Conservation (phyloP, 2,888 invertebrate genomes). For the Xanthia togata region DNA sequence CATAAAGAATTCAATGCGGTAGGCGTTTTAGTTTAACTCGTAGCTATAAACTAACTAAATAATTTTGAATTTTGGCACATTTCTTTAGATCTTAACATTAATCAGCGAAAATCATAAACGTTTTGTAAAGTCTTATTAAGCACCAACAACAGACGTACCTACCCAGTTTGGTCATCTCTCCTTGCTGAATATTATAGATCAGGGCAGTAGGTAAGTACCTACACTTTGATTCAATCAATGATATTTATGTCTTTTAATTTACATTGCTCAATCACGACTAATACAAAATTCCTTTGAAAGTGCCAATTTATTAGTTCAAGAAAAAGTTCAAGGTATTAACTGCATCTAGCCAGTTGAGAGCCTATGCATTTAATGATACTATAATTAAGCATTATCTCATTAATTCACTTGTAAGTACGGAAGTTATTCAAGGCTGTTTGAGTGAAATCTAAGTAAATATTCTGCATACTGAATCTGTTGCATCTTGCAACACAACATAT, state of each 20-base stretch:
- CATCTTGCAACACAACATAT: not conserved
- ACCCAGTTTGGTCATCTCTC: not conserved
- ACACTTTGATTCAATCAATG: not conserved
- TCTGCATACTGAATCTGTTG: not conserved
- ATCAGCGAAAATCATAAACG: not conserved
- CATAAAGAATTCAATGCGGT: not conserved
- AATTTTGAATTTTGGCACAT: not conserved
- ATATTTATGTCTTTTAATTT: not conserved
- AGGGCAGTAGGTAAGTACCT: not conserved
- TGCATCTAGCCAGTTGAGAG: conserved; percentile 6
- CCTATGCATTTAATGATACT: not conserved
- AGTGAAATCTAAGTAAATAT: conserved; percentile 37
- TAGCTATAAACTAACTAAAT: not conserved
- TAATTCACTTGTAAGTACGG: not conserved
- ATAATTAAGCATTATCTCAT: conserved; percentile 35
- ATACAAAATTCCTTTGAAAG: not conserved
- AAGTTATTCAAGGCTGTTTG: conserved; percentile 26
- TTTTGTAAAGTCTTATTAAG: not conserved
- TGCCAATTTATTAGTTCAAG: not conserved
- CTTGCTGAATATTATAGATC: not conserved
- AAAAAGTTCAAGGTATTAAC: conserved; percentile 13
- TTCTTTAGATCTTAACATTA: not conserved
- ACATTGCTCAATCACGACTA: conserved; percentile 2
- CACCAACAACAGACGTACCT: not conserved
- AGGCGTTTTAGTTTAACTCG: not conserved